phyloP scores from a whole-genome alignment of 1,140 invertebrate species.

The Ceratina calcarata region DNA sequence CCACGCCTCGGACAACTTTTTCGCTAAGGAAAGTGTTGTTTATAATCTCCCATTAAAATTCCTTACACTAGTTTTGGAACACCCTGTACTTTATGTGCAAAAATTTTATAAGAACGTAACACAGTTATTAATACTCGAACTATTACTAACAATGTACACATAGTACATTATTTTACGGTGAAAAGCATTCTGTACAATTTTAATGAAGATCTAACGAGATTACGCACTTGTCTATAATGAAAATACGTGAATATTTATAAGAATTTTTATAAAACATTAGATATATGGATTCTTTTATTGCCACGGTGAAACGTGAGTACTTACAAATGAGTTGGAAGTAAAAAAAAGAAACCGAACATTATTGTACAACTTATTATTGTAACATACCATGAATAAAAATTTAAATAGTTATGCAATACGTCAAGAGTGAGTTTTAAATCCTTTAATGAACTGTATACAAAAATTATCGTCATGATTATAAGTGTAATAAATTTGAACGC shows the following conservation, averaged over 20 bases:
- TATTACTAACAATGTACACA: conserved; percentile 2
- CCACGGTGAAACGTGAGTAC: conserved; percentile 42
- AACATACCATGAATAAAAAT: conserved; percentile 14
- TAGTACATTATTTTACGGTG: neutral
- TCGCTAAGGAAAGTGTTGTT: too few relatives aligned
- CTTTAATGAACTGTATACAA: conserved; percentile 14
- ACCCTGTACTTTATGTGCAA: neutral
- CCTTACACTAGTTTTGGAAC: too few relatives aligned
- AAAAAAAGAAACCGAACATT: conserved; percentile 6
- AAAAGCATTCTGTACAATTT: conserved; percentile 19
- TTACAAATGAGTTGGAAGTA: conserved; percentile 35
- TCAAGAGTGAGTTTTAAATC: conserved; percentile 3
- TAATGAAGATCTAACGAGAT: conserved; percentile 4
- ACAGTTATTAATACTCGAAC: conserved; percentile 21
- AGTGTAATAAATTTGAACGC: conserved; percentile 12
- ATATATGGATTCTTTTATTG: conserved; percentile 50
- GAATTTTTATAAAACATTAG: conserved; percentile 18
- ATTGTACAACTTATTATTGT: conserved; percentile 12
- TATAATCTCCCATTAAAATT: too few relatives aligned
- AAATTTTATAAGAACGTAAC: conserved; percentile 55
- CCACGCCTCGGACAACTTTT: too few relatives aligned
- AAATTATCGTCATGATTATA: neutral
- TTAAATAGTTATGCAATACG: conserved; percentile 29
- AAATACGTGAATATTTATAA: conserved; percentile 43
- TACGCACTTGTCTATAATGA: neutral